Percentiles rank a stretch among this genome's conserved stretches.
Evolutionary conservation across 2,113 vertebrate genomes (phyloP).

Genomic region (Dromas ardeola): DNA sequence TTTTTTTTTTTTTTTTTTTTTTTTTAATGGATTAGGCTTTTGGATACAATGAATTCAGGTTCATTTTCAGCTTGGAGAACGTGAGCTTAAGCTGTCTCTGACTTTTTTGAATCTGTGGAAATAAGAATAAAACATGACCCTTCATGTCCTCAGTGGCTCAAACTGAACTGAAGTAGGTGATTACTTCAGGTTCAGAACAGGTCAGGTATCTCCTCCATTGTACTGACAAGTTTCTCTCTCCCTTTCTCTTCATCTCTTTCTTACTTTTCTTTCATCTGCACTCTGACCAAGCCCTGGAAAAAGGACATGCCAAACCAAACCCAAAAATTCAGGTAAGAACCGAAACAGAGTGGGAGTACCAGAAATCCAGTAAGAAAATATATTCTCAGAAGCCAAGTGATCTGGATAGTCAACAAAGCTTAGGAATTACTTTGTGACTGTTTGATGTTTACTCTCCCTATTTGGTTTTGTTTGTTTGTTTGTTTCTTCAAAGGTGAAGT

Average conservation of each 20-base stretch:
- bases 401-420: background rate
- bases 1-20: background rate
- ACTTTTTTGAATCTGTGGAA: background rate
- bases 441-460: background rate
- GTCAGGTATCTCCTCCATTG: background rate
- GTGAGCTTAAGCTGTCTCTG: background rate
- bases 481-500: constrained; percentile 1
- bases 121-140: background rate
- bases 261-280: background rate
- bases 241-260: background rate
- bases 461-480: background rate
- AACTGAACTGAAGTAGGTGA: background rate
- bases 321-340: background rate
- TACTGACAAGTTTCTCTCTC: background rate
- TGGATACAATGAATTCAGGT: background rate
- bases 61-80: constrained; percentile 20
- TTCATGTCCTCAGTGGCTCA: background rate
- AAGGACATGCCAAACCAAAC: background rate
- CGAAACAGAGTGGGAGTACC: background rate
- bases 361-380: background rate
- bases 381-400: background rate
- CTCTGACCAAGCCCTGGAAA: background rate
- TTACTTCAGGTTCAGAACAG: constrained; percentile 13
- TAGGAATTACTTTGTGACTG: background rate
- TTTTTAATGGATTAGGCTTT: background rate